Evolutionary conservation across 2,797 vertebrate genomes (phyloP).

Genomic region (Serranus cabrilla): DNA sequence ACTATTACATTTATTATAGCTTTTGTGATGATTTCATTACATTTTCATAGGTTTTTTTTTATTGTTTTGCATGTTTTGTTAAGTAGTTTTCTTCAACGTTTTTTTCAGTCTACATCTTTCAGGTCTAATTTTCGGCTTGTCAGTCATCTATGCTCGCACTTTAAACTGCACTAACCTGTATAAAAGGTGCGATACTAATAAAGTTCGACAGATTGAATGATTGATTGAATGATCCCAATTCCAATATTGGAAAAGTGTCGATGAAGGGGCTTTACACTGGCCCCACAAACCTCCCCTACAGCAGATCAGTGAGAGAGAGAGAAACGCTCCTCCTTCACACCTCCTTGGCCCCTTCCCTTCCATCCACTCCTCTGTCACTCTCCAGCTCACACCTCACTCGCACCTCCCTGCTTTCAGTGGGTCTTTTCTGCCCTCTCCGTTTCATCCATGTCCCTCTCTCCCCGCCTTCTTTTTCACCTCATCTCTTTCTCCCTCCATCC

Average conservation of each 20-base stretch:
- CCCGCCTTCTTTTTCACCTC: conserved; percentile 46
- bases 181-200: too few species aligned
- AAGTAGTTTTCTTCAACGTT: too few species aligned
- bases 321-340: conserved; percentile 47
- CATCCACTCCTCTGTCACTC: conserved; percentile 52
- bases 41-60: too few species aligned
- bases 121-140: too few species aligned
- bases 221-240: neutral
- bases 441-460: conserved; percentile 37
- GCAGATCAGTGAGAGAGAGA: conserved; percentile 28
- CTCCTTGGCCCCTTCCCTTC: conserved; percentile 25
- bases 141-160: too few species aligned
- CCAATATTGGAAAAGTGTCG: neutral
- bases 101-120: too few species aligned
- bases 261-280: neutral
- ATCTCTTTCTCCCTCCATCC: conserved; percentile 27
- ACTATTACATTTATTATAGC: too few species aligned
- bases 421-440: conserved; percentile 22
- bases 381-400: conserved; percentile 56
- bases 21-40: too few species aligned
- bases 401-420: conserved; percentile 27
- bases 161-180: too few species aligned
- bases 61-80: too few species aligned
- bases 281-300: conserved; percentile 34
- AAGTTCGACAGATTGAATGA: too few species aligned